Conservation (phyloP, 2,888 invertebrate genomes). For the Nudaria mundana region DNA sequence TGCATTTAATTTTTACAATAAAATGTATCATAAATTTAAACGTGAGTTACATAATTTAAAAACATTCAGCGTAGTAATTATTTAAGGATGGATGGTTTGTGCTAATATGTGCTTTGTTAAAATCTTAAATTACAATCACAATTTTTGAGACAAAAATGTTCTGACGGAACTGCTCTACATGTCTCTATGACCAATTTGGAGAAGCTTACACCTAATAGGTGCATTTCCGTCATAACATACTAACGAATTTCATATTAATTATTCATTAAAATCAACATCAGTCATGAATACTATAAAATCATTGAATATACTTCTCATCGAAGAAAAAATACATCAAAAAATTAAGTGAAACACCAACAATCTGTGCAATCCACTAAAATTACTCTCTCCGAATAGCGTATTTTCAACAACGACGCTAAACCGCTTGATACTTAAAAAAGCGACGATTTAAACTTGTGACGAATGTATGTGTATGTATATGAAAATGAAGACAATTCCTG, state of each 20-base stretch:
- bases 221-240: slow-evolving; percentile 34
- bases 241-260: slow-evolving; percentile 55
- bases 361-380: slow-evolving; percentile 78
- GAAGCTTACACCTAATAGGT: slow-evolving; percentile 12
- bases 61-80: slow-evolving; percentile 73
- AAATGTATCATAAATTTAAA: slow-evolving; percentile 81
- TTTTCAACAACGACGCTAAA: slow-evolving; percentile 66
- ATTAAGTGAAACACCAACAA: slow-evolving; percentile 79
- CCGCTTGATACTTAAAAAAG: slow-evolving; percentile 46
- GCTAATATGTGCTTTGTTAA: slow-evolving; percentile 77
- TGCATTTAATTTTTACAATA: slow-evolving; percentile 65
- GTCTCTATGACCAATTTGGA: slow-evolving; percentile 14
- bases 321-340: slow-evolving; percentile 77
- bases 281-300: slow-evolving; percentile 69
- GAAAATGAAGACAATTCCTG: slow-evolving; percentile 77
- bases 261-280: slow-evolving; percentile 60
- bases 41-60: slow-evolving; percentile 75
- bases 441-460: slow-evolving; percentile 63
- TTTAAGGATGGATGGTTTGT: slow-evolving; percentile 80
- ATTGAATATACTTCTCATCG: slow-evolving; percentile 66
- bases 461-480: slow-evolving; percentile 63
- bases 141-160: slow-evolving; percentile 46
- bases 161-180: slow-evolving; percentile 24
- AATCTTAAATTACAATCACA: slow-evolving; percentile 73
- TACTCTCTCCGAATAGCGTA: slow-evolving; percentile 50